Percentiles rank a stretch among this genome's conserved stretches.
Evolutionary conservation across 1,140 invertebrate species (phyloP).

Genomic region (Drosophila ambigua): DNA sequence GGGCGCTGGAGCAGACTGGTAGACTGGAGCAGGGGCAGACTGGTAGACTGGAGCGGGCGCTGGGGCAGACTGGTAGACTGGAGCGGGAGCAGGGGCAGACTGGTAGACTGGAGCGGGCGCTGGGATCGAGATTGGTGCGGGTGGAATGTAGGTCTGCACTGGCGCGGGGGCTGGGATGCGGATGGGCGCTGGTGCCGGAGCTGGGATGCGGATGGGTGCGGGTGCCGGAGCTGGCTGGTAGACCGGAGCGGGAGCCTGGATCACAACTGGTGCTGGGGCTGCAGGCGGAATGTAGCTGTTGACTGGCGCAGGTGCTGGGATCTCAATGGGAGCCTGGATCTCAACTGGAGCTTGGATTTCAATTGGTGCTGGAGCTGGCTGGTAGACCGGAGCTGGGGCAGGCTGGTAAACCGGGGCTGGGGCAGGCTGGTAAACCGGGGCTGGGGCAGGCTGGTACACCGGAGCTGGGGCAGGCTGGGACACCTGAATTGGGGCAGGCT

Average conservation of each 20-base stretch:
- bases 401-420: slow-evolving; percentile 31
- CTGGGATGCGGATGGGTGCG: slow-evolving; percentile 24
- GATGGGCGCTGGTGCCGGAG: slow-evolving; percentile 27
- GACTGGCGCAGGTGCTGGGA: slow-evolving; percentile 31
- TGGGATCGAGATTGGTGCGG: slow-evolving; percentile 12
- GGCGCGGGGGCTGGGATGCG: slow-evolving; percentile 40
- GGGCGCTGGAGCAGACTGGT: slow-evolving; percentile 36
- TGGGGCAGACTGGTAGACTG: slow-evolving; percentile 38
- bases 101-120: slow-evolving; percentile 25
- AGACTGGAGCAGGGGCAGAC: slow-evolving; percentile 47
- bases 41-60: slow-evolving; percentile 48
- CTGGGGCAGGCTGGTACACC: slow-evolving; percentile 1
- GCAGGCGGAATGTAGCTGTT: slow-evolving; percentile 33
- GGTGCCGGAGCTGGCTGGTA: slow-evolving; percentile 16
- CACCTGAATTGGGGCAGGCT: background rate
- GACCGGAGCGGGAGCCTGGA: slow-evolving; percentile 30
- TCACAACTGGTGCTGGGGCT: slow-evolving; percentile 38
- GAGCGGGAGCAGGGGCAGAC: slow-evolving; percentile 14
- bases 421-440: slow-evolving; percentile 30
- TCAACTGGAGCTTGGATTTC: background rate
- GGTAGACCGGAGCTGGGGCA: slow-evolving; percentile 27
- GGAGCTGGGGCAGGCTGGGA: slow-evolving; percentile 6
- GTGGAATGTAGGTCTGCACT: slow-evolving; percentile 11
- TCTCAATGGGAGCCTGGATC: slow-evolving; percentile 6
- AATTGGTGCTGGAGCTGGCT: slow-evolving; percentile 25